phyloP scores from a whole-genome alignment of 2,797 vertebrate genomes.

The Clamator glandarius region DNA sequence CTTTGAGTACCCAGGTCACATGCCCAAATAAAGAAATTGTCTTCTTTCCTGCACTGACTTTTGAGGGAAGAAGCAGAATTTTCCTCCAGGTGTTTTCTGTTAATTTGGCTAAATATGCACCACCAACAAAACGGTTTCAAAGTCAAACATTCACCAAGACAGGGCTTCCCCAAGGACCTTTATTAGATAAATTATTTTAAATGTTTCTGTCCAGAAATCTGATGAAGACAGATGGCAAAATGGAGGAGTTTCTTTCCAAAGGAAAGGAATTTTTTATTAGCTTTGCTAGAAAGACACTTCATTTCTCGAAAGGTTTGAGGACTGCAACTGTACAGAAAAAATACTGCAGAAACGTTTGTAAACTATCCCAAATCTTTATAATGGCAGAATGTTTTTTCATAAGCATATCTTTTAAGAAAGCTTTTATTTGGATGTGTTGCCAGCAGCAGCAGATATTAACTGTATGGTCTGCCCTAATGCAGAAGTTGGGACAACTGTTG shows the following conservation, averaged over 20 bases:
- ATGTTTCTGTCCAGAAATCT: background rate
- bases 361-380: background rate
- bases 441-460: background rate
- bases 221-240: slow-evolving; percentile 46
- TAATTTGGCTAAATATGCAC: background rate
- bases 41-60: slow-evolving; percentile 43
- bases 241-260: background rate
- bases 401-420: background rate
- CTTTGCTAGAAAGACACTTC: background rate
- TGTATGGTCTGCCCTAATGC: background rate
- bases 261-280: background rate
- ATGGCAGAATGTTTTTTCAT: fast-evolving
- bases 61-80: slow-evolving; percentile 13
- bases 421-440: background rate
- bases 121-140: background rate
- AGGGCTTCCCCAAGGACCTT: slow-evolving; percentile 1
- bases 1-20: background rate
- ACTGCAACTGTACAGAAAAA: background rate
- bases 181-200: slow-evolving; percentile 39
- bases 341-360: background rate
- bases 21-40: background rate
- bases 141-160: background rate
- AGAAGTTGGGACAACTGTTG: background rate
- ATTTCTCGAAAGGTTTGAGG: background rate
- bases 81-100: slow-evolving; percentile 31